Percentiles rank a stretch among this genome's conserved stretches.
Evolutionary conservation across 2,888 invertebrate genomes (phyloP).

Genomic region (Crematogaster levior): DNA sequence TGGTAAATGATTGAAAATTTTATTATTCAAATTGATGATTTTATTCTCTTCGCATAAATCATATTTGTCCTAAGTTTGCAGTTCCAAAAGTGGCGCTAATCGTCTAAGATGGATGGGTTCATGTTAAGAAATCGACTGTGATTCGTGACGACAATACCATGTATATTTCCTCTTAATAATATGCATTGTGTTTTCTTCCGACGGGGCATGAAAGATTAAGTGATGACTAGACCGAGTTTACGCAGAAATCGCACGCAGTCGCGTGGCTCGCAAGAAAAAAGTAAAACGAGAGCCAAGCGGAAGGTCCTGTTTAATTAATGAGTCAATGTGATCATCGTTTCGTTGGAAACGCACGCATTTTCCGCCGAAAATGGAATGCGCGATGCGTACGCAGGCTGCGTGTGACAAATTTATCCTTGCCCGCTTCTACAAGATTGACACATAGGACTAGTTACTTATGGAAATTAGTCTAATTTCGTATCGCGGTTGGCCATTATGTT

Average conservation of each 20-base stretch:
- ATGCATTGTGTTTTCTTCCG: conserved; percentile 81
- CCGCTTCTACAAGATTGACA: conserved; percentile 49
- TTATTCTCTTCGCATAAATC: not conserved
- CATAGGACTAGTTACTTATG: conserved; percentile 62
- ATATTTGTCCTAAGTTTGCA: not conserved
- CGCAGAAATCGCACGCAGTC: conserved; percentile 64
- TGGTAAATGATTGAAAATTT: not conserved
- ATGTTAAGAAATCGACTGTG: not conserved
- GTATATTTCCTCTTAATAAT: conserved; percentile 35
- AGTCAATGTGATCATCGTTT: conserved; percentile 73
- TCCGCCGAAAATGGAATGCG: conserved; percentile 57
- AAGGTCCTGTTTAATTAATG: conserved; percentile 63
- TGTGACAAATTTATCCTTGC: conserved; percentile 60
- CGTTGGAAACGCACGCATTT: conserved; percentile 71
- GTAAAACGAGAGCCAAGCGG: conserved; percentile 21
- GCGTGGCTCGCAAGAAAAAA: conserved; percentile 40
- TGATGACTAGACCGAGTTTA: conserved; percentile 69
- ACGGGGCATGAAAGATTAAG: conserved; percentile 67
- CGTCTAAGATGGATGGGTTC: not conserved
- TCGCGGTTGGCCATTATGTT: conserved; percentile 52
- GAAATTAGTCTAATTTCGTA: conserved; percentile 66
- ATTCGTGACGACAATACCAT: conserved; percentile 20
- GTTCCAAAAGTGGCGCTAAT: not conserved
- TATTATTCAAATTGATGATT: not conserved
- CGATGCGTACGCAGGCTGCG: conserved; percentile 19